Conservation (phyloP, 2,113 vertebrate genomes). For the Stomatorhinus ivindoensis region DNA sequence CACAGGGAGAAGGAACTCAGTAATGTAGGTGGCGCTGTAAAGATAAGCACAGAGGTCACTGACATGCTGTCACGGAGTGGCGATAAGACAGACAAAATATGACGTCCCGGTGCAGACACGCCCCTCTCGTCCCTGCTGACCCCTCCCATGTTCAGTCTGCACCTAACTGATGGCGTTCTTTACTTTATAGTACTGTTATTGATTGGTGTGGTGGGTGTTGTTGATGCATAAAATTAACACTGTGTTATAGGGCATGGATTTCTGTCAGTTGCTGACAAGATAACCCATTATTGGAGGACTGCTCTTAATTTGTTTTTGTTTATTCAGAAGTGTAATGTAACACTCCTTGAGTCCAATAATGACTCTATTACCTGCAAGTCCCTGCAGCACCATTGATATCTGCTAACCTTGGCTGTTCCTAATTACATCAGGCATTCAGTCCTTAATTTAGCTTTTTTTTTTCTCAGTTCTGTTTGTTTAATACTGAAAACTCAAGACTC, state of each 20-base stretch:
- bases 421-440: conserved; percentile 66
- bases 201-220: conserved; percentile 60
- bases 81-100: background rate
- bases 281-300: conserved; percentile 62
- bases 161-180: conserved; percentile 56
- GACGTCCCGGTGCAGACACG: background rate
- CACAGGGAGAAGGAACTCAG: background rate
- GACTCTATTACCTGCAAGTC: conserved; percentile 67
- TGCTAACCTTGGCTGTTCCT: conserved; percentile 66
- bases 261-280: conserved; percentile 64
- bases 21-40: background rate
- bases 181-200: conserved; percentile 63
- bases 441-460: conserved; percentile 67
- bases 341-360: conserved; percentile 57
- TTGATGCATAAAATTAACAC: conserved; percentile 75
- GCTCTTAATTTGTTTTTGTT: conserved; percentile 73
- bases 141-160: conserved; percentile 36
- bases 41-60: background rate
- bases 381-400: conserved; percentile 41
- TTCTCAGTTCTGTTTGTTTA: conserved; percentile 58
- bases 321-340: conserved; percentile 70
- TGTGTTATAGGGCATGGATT: conserved; percentile 67
- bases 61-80: background rate
- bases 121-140: background rate
- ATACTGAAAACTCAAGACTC: conserved; percentile 52